These are phyloP conservation scores for Synanthedon andrenaeformis DNA, from an alignment of 2,888 invertebrate genomes.

Conservation along the genomic window DNA sequence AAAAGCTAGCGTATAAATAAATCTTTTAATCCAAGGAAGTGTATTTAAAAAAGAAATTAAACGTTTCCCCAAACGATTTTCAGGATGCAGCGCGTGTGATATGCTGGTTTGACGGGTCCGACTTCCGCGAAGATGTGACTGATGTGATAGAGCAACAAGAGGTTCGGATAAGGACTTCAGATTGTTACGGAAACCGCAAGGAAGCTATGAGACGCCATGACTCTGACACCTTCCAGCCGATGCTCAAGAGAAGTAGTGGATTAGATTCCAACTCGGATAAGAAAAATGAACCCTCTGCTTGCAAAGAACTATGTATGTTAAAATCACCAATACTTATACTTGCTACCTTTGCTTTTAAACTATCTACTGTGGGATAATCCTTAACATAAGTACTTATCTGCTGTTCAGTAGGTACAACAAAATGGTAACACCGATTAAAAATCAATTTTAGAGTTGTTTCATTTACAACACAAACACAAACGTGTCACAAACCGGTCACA, in stretches of 20 bases:
- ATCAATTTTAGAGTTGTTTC: not conserved
- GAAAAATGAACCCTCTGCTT: conserved; percentile 41
- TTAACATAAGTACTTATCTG: not conserved
- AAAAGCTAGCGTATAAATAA: too few species aligned
- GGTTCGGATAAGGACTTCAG: conserved; percentile 53
- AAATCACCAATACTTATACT: not conserved
- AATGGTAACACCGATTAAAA: not conserved
- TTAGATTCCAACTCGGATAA: conserved; percentile 47
- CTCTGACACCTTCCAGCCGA: conserved; percentile 56
- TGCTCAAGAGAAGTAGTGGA: conserved; percentile 51
- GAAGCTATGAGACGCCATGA: conserved; percentile 39
- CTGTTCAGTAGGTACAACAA: too few species aligned
- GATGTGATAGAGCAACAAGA: conserved; percentile 64
- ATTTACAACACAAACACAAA: too few species aligned
- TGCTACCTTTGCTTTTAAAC: not conserved
- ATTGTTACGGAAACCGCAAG: conserved; percentile 32
- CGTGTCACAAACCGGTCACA: too few species aligned
- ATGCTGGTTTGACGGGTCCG: conserved; percentile 64
- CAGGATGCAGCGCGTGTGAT: conserved; percentile 62
- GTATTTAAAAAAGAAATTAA: too few species aligned
- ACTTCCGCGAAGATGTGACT: conserved; percentile 57
- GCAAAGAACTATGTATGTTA: conserved; percentile 47
- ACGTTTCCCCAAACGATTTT: conserved; percentile 2
- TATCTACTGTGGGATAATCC: not conserved
- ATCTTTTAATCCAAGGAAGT: too few species aligned